These are phyloP conservation scores for Aurelia sp. DNA, from an alignment of 30 jellyfish, hydroid and myxozoan genomes.

Conservation along the genomic window DNA sequence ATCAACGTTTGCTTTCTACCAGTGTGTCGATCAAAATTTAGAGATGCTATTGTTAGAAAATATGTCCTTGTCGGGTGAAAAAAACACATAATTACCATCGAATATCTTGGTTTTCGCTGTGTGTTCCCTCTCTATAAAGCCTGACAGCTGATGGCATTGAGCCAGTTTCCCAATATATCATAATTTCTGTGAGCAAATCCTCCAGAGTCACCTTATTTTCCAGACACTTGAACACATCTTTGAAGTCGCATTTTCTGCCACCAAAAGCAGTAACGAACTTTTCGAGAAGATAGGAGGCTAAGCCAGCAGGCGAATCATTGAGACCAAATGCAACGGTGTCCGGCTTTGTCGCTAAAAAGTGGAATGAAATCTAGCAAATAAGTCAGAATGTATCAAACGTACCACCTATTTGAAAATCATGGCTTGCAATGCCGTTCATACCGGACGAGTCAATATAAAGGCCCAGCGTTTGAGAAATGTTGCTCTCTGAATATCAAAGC, in stretches of 20 bases:
- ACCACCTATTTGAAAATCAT: too few species aligned
- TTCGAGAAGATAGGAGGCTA: slow-evolving; percentile 69
- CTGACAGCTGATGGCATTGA: slow-evolving; percentile 72
- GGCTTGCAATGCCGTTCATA: too few species aligned
- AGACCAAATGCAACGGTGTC: slow-evolving; percentile 70
- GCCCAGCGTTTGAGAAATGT: too few species aligned
- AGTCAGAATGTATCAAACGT: too few species aligned
- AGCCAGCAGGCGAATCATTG: slow-evolving; percentile 74
- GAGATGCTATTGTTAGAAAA: too few species aligned
- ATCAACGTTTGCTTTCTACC: too few species aligned
- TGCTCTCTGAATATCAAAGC: too few species aligned
- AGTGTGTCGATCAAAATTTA: too few species aligned
- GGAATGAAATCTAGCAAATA: not conserved
- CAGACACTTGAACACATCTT: slow-evolving; percentile 27
- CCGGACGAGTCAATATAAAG: too few species aligned
- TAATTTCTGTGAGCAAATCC: slow-evolving; percentile 65
- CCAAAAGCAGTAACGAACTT: slow-evolving; percentile 36
- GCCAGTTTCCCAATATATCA: slow-evolving; percentile 71
- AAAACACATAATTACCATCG: slow-evolving; percentile 14
- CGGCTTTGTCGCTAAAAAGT: slow-evolving; percentile 63
- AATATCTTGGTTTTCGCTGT: not conserved
- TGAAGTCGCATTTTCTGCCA: slow-evolving; percentile 12
- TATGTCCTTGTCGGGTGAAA: too few species aligned
- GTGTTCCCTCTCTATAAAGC: slow-evolving; percentile 45
- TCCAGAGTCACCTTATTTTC: slow-evolving; percentile 44